Evolutionary conservation across 2,888 invertebrate genomes (phyloP).

Genomic region (Aporophyla nigra): DNA sequence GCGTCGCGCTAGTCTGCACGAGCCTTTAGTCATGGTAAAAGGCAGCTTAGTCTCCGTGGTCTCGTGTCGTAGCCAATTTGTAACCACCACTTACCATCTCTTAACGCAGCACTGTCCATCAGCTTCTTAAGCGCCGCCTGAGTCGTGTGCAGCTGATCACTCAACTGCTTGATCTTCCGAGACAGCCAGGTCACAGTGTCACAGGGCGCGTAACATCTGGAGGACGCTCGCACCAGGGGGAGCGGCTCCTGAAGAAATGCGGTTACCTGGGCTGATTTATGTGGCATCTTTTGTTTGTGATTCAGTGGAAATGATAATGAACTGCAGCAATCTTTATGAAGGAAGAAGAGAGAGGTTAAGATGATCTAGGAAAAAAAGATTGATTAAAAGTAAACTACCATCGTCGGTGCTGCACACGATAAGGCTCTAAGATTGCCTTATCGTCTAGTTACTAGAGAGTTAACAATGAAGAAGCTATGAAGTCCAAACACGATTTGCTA

Average conservation of each 20-base stretch:
- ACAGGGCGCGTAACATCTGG: conserved; percentile 92
- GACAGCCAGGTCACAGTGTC: conserved; percentile 91
- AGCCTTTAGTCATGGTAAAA: too few relatives aligned
- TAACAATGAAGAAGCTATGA: neutral
- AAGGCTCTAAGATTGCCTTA: neutral
- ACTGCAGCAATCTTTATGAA: neutral
- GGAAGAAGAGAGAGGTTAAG: neutral
- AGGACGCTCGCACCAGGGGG: conserved; percentile 84
- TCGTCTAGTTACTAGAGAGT: too few relatives aligned
- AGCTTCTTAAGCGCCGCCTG: conserved; percentile 87
- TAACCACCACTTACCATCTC: conserved; percentile 70
- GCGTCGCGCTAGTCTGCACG: too few relatives aligned
- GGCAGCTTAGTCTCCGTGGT: neutral
- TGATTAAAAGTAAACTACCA: neutral
- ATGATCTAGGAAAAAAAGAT: neutral
- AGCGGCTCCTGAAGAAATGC: conserved; percentile 79
- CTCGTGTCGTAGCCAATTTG: neutral
- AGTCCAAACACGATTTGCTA: too few relatives aligned
- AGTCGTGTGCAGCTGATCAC: conserved; percentile 88
- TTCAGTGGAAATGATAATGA: neutral
- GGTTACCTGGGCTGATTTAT: conserved; percentile 59
- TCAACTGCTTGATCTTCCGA: conserved; percentile 89
- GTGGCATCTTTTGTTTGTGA: conserved; percentile 29
- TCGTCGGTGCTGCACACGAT: neutral
- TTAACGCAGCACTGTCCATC: conserved; percentile 78